Evolutionary conservation across 2,113 vertebrate species (phyloP).

Genomic region (Dicentrarchus labrax): DNA sequence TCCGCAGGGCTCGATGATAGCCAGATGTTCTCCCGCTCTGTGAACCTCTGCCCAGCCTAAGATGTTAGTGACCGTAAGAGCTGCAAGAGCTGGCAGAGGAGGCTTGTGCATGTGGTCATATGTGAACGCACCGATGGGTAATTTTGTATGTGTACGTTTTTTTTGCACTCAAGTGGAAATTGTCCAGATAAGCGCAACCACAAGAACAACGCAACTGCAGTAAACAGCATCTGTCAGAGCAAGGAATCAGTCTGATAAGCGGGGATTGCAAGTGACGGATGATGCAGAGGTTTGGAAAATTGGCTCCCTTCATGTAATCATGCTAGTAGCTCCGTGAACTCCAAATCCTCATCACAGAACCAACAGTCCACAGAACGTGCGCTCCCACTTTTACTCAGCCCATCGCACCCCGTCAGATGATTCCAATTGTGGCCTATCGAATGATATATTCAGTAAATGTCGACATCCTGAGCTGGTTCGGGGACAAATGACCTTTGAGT

Average conservation of each 20-base stretch:
- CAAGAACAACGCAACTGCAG: slow-evolving; percentile 38
- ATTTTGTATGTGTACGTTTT: background rate
- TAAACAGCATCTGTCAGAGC: slow-evolving; percentile 62
- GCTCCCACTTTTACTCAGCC: background rate
- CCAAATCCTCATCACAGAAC: slow-evolving; percentile 44
- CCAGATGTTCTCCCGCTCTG: slow-evolving; percentile 75
- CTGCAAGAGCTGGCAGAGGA: slow-evolving; percentile 25
- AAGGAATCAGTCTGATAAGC: slow-evolving; percentile 39
- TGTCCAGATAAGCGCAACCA: slow-evolving; percentile 41
- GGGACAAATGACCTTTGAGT: slow-evolving; percentile 56
- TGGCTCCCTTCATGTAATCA: slow-evolving; percentile 60
- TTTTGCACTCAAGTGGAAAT: slow-evolving; percentile 34
- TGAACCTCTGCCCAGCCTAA: slow-evolving; percentile 56
- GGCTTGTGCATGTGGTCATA: slow-evolving; percentile 23
- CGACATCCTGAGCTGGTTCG: slow-evolving; percentile 43
- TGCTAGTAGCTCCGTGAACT: slow-evolving; percentile 24
- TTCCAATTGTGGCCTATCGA: slow-evolving; percentile 36
- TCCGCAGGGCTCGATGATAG: slow-evolving; percentile 59
- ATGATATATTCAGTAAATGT: slow-evolving; percentile 50
- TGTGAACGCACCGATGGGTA: slow-evolving; percentile 6
- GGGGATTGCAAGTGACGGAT: slow-evolving; percentile 47
- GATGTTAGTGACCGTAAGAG: slow-evolving; percentile 37
- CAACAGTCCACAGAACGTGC: slow-evolving; percentile 4
- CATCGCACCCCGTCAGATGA: slow-evolving; percentile 45
- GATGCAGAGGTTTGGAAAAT: slow-evolving; percentile 65